Base-by-base conservation (phyloP, 2,113 vertebrate species). In the Carassius carassius region DNA sequence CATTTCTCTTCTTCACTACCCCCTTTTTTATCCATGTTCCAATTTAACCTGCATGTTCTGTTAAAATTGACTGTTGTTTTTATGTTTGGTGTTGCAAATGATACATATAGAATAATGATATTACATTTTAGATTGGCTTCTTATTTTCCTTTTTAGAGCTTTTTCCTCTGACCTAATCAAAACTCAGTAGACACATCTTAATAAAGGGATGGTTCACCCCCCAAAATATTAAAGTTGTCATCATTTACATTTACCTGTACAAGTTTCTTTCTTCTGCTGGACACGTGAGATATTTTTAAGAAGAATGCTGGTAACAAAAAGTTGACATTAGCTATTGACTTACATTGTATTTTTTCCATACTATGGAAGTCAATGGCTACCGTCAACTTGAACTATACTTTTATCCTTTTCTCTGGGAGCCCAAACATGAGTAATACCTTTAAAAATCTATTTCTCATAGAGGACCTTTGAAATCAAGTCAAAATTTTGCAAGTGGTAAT, bases 1-100 rank as follows among this genome's bases (percentile, higher is more conserved):
- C 21, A 82, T 82, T 82, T 82, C 67, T 82, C 49, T 29, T 41
- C 67, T 72, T 35, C 32, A 58, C 67, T 58, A 41, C 80, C 49
- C 41, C 13, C 75, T 56, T 77, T 77, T 51, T 77, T 56, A 29
- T 60, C 54, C 21, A 19, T 78, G 76, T n/a, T 78, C 29, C 51
- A 35, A 78, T 58, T 58, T 54, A 76, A 49, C 44, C 47, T 29
- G 10, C 2, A 17, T 54, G 74, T 76, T 76, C 44, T 29, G 13
- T 54, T 54, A 13, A 51, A 76, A 49, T 76, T 49, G 23, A 54
- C 23, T 54, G 23, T 29, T 54, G 44, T 32, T 51, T 76, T 74
- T 74, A 49, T 74, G n/a, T 47, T 16, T 13, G 1, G 41, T 47
- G 12, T 74, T 13, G 1, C n/a, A 49, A 76, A 76, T 76, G 13